These are phyloP conservation scores for Metopia argyrocephala DNA, from an alignment of 2,888 invertebrate species.

Conservation along the genomic window DNA sequence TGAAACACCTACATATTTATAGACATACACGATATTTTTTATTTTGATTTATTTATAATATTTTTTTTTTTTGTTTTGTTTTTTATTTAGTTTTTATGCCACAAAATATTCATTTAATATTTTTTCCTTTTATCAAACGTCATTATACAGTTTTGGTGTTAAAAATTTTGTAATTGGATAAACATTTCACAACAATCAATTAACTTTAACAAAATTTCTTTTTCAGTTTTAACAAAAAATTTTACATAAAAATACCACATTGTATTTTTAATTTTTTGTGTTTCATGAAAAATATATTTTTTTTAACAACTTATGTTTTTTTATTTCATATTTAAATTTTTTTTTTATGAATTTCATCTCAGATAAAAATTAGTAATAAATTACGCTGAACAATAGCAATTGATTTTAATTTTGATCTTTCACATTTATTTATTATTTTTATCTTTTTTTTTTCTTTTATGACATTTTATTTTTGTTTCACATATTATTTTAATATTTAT, in stretches of 20 bases:
- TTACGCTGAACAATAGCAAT: constrained; percentile 44
- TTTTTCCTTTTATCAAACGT: too few species aligned
- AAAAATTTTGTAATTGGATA: constrained; percentile 25
- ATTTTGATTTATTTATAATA: too few species aligned
- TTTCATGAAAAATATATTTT: constrained; percentile 19
- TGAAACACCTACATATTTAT: too few species aligned
- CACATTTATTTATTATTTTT: not conserved
- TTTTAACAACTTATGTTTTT: not conserved
- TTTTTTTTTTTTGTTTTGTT: not conserved
- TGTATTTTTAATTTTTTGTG: too few species aligned
- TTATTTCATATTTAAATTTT: not conserved
- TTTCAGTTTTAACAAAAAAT: too few species aligned
- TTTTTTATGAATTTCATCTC: constrained; percentile 9
- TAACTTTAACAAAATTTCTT: constrained; percentile 31
- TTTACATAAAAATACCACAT: too few species aligned
- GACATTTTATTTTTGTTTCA: constrained; percentile 17
- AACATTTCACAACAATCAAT: constrained; percentile 58
- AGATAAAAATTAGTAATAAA: constrained; percentile 47
- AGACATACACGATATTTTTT: too few species aligned
- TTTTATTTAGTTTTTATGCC: too few species aligned
- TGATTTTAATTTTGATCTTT: constrained; percentile 49
- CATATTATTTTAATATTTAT: not conserved
- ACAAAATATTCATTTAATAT: too few species aligned
- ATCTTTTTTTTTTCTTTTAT: constrained; percentile 21
- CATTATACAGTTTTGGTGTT: too few species aligned